Evolutionary conservation across 1,140 invertebrate genomes (phyloP).

Genomic region (Dysdera silvatica): DNA sequence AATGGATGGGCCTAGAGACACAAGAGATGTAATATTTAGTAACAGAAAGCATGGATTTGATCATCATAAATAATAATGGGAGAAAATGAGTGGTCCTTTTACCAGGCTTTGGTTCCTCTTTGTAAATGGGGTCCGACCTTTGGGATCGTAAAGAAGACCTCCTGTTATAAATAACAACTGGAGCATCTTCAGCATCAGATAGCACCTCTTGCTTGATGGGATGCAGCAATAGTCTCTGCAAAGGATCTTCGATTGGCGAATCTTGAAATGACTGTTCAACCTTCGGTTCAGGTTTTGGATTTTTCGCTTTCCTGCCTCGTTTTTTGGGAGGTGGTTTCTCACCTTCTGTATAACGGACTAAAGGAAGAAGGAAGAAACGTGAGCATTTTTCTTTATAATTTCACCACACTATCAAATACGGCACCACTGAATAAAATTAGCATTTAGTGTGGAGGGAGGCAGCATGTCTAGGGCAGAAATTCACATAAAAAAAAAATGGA

Average conservation of each 20-base stretch:
- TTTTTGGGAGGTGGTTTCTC: slow-evolving; percentile 8
- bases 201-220: background rate
- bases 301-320: slow-evolving; percentile 10
- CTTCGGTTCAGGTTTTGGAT: background rate
- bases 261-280: background rate
- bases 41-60: background rate
- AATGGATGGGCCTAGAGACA: slow-evolving; percentile 9
- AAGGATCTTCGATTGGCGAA: background rate
- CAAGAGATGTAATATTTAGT: background rate
- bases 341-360: too few species aligned
- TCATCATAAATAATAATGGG: background rate
- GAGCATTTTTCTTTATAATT: too few species aligned
- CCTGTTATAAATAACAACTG: background rate
- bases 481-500: too few species aligned
- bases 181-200: background rate
- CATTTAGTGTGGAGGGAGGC: too few species aligned
- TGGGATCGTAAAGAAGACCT: background rate
- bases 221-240: background rate
- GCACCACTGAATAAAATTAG: too few species aligned
- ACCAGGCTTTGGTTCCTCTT: slow-evolving; percentile 8
- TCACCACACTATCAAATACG: too few species aligned
- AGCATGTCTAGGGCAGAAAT: too few species aligned
- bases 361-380: too few species aligned
- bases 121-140: background rate
- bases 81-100: background rate